A percentile compares a stretch with the other conserved stretches of the same genome.
Conservation (phyloP, 2,888 invertebrate genomes). For the Noctua pronuba region DNA sequence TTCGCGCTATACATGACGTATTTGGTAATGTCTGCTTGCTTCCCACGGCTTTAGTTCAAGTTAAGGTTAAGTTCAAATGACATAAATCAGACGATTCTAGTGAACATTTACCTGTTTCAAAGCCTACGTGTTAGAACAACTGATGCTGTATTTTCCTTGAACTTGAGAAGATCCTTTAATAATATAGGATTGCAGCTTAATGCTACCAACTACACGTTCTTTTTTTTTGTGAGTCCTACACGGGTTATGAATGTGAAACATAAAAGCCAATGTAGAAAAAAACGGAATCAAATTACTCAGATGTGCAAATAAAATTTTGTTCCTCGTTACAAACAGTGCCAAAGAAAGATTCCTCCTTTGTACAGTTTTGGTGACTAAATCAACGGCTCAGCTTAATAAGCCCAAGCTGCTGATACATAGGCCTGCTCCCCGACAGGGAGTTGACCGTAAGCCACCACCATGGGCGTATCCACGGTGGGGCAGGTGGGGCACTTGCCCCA, state of each 20-base stretch:
- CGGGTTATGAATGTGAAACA: no score
- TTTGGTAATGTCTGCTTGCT: slow-evolving; percentile 23
- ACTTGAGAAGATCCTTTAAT: background rate
- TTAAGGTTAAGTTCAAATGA: slow-evolving; percentile 36
- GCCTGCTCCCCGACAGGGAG: background rate
- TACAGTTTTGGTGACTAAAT: background rate
- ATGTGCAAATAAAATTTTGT: no score
- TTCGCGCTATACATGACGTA: slow-evolving; percentile 15
- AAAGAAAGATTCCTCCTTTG: background rate
- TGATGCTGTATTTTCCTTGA: background rate
- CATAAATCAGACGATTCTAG: slow-evolving; percentile 14
- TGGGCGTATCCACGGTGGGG: no score
- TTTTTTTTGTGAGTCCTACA: background rate
- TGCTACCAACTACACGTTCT: background rate
- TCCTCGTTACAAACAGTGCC: background rate
- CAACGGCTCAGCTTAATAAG: background rate
- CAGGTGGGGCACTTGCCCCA: no score
- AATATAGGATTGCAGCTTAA: background rate
- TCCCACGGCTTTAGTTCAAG: slow-evolving; percentile 30
- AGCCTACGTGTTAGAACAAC: background rate
- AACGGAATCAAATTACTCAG: background rate
- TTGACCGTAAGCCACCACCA: background rate
- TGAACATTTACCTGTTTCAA: background rate
- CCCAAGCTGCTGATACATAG: background rate
- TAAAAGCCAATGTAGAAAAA: background rate